Evolutionary conservation across 37 sponge, comb jelly and placozoan species (phyloP).

Genomic region (Haliclona indistincta): DNA sequence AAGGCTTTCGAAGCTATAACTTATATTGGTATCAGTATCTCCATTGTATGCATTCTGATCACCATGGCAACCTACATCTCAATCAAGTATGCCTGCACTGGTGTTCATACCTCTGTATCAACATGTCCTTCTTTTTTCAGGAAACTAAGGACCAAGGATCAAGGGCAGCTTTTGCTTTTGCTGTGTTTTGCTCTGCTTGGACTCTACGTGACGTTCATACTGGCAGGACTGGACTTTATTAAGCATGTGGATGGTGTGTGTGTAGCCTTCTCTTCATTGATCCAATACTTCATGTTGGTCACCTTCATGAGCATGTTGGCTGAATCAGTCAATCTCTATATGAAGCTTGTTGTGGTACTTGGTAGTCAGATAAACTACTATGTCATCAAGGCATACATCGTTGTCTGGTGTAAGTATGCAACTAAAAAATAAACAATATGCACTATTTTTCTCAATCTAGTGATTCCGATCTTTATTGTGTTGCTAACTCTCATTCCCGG

Average conservation of each 20-base stretch:
- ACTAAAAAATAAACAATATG: too few relatives aligned
- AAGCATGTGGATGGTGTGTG: slow-evolving; percentile 1
- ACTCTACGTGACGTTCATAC: slow-evolving; percentile 11
- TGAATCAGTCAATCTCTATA: slow-evolving; percentile 29
- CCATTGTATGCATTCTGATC: slow-evolving; percentile 1
- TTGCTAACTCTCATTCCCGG: slow-evolving; percentile 18
- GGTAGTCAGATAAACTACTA: slow-evolving; percentile 12
- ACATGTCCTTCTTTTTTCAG: slow-evolving; percentile 10
- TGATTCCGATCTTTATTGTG: slow-evolving; percentile 25
- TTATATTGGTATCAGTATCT: slow-evolving; percentile 1
- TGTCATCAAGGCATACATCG: slow-evolving; percentile 5
- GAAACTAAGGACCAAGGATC: slow-evolving; percentile 6
- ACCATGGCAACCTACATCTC: slow-evolving; percentile 4
- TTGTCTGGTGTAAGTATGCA: slow-evolving; percentile 1
- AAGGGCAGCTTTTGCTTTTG: slow-evolving; percentile 9
- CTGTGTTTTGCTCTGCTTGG: slow-evolving; percentile 17
- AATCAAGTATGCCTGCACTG: background rate
- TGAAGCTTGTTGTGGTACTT: slow-evolving; percentile 33
- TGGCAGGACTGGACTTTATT: background rate
- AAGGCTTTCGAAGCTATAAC: background rate
- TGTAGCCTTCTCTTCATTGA: slow-evolving; percentile 8
- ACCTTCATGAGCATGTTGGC: slow-evolving; percentile 25
- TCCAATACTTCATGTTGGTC: slow-evolving; percentile 56
- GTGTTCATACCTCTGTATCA: too few relatives aligned
- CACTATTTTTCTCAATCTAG: slow-evolving; percentile 10